phyloP scores from a whole-genome alignment of 2,797 vertebrate genomes.

The Sebastes goodei region DNA sequence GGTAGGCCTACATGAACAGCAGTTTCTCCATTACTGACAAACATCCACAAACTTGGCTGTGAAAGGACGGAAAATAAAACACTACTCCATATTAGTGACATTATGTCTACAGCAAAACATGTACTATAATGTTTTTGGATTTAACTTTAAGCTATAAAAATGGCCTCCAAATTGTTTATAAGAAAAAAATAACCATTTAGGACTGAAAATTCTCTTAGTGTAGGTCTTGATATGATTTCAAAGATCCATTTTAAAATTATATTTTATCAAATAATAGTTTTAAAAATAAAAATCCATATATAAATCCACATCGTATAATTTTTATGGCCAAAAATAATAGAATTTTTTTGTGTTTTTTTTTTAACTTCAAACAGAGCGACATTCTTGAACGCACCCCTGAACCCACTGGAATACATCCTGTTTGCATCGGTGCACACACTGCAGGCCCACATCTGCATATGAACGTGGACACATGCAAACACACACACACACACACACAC shows the following conservation, averaged over 20 bases:
- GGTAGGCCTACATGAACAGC: not conserved
- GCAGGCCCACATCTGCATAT: constrained; percentile 50
- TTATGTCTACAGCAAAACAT: not conserved
- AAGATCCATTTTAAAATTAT: not conserved
- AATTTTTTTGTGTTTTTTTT: not conserved
- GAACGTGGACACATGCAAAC: constrained; percentile 43
- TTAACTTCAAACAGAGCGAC: not conserved
- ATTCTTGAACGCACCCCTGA: not conserved
- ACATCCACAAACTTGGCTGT: not conserved
- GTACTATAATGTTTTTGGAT: not conserved
- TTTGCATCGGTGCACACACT: constrained; percentile 31
- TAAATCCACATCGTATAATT: not conserved
- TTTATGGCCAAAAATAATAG: not conserved
- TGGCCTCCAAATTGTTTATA: not conserved
- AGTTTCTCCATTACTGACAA: not conserved
- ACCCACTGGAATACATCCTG: constrained; percentile 12
- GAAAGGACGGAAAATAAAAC: not conserved
- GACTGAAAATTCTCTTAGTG: not conserved
- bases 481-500: constrained; percentile 19
- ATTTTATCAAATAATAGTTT: not conserved
- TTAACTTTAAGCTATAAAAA: not conserved
- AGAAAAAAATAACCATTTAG: not conserved
- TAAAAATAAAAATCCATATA: not conserved
- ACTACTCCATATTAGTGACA: not conserved
- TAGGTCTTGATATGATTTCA: not conserved